These are phyloP conservation scores for Propithecus perrieri DNA, from an alignment of 2,797 vertebrate species.

Conservation along the genomic window DNA sequence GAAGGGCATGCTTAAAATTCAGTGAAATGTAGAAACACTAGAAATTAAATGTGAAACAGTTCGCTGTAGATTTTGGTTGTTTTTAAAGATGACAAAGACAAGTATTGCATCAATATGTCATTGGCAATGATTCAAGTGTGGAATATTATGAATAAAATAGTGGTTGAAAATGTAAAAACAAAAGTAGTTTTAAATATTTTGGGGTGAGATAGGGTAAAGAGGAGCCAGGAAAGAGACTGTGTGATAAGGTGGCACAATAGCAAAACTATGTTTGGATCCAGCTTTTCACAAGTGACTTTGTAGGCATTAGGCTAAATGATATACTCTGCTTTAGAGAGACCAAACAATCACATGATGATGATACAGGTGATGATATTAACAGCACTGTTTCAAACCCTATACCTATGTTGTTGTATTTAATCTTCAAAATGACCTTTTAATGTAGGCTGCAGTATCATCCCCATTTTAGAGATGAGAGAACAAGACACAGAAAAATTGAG, in stretches of 20 bases:
- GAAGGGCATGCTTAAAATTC: slow-evolving; percentile 48
- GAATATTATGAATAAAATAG: neutral
- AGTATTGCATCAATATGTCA: neutral
- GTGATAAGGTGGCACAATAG: neutral
- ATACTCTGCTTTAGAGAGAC: neutral
- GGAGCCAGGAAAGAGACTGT: neutral
- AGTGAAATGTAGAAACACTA: neutral
- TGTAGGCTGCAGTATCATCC: neutral
- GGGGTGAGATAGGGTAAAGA: neutral
- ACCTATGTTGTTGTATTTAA: neutral
- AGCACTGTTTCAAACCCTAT: neutral
- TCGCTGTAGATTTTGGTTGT: slow-evolving; percentile 52
- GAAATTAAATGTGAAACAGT: slow-evolving; percentile 3
- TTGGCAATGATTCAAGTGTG: neutral
- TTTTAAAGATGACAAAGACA: slow-evolving; percentile 30
- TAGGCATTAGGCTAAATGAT: neutral
- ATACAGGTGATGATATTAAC: neutral
- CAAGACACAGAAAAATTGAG: neutral
- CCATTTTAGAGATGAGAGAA: neutral
- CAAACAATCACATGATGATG: neutral
- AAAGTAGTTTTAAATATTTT: slow-evolving; percentile 18
- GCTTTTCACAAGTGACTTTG: neutral
- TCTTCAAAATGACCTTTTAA: neutral
- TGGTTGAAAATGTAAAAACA: neutral
- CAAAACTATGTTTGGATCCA: neutral